These are phyloP conservation scores for Cephus pulcher DNA, from an alignment of 2,888 invertebrate species.

Conservation along the genomic window DNA sequence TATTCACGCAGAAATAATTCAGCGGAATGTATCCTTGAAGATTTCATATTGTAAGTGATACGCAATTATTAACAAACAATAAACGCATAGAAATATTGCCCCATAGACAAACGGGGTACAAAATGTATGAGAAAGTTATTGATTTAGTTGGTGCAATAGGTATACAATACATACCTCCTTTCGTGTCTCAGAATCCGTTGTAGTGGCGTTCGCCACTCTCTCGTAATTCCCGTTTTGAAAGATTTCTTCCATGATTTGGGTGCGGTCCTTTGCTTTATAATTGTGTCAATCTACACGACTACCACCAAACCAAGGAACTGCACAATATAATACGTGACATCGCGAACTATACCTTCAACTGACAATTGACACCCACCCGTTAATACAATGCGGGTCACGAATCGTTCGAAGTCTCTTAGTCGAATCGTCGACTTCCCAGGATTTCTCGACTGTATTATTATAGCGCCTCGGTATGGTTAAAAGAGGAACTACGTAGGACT, in stretches of 20 bases:
- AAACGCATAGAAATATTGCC: neutral
- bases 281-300: neutral
- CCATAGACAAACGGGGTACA: conserved; percentile 13
- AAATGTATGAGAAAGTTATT: conserved; percentile 8
- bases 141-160: neutral
- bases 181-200: conserved; percentile 43
- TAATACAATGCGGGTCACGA: neutral
- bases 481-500: neutral
- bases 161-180: conserved; percentile 51
- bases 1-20: neutral
- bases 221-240: conserved; percentile 60
- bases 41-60: neutral
- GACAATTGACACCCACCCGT: neutral
- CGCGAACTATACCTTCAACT: neutral
- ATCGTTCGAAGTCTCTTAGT: neutral
- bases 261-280: neutral
- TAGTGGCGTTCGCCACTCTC: conserved; percentile 47
- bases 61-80: neutral
- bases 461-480: neutral
- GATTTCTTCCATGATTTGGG: conserved; percentile 54
- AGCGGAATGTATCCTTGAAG: neutral
- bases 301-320: neutral
- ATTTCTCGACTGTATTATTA: no score
- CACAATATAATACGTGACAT: neutral
- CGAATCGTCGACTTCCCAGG: neutral